Evolutionary conservation across 2,888 invertebrate species (phyloP).

Genomic region (Lamellibrachia satsuma): DNA sequence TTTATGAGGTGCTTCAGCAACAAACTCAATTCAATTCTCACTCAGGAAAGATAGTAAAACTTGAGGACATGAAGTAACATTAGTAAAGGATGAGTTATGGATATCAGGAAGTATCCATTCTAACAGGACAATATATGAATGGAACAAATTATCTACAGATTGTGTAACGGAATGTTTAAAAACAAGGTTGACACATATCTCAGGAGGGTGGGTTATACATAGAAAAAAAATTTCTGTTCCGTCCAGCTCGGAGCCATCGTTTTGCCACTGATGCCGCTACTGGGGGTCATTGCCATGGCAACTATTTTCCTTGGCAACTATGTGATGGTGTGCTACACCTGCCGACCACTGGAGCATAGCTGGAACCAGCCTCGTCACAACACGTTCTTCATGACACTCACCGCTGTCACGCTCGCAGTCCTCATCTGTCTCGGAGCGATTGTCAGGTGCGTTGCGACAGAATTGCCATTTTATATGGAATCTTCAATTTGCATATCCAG

Average conservation of each 20-base stretch:
- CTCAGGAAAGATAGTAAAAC: too few relatives aligned
- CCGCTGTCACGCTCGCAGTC: neutral
- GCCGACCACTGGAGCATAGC: neutral
- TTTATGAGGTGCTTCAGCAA: too few relatives aligned
- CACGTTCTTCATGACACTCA: conserved; percentile 5
- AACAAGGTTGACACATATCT: too few relatives aligned
- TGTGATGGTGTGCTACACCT: conserved; percentile 2
- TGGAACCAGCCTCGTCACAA: conserved; percentile 17
- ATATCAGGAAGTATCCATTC: too few relatives aligned
- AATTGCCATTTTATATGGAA: neutral
- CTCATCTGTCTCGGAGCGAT: neutral
- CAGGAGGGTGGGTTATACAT: too few relatives aligned
- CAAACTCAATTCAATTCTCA: too few relatives aligned
- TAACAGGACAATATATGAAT: too few relatives aligned
- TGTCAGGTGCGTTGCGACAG: neutral
- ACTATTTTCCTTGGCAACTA: neutral
- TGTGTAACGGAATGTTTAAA: too few relatives aligned
- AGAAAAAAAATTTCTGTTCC: neutral
- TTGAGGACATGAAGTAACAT: too few relatives aligned
- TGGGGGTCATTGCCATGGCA: neutral
- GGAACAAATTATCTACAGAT: too few relatives aligned
- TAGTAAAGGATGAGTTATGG: too few relatives aligned
- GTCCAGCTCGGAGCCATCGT: neutral
- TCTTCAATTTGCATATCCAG: too few relatives aligned
- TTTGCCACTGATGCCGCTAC: neutral